Base-by-base conservation (phyloP, 2,113 vertebrate species). In the Columbina picui region DNA sequence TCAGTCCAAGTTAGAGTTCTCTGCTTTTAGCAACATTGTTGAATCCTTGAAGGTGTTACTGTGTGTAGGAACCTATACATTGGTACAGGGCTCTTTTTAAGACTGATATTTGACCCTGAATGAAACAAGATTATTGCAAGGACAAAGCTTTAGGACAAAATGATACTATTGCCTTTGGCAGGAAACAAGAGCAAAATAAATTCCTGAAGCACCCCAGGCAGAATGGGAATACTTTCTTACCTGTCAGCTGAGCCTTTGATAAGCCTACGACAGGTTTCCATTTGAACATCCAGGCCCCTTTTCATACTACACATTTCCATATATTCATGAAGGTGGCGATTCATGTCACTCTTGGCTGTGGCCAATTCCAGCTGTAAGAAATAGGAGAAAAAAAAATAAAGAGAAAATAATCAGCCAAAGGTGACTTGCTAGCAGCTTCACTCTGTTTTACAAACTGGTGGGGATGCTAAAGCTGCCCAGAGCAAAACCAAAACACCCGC, bases 261-360 rank as follows among this genome's bases (percentile, higher is more conserved):
- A 95, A 99, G 99, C 75, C 99, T 97, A 23, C 99, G 93, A 84
- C 98, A 99, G 11, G 98, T 98, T 93, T 98, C 98, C 98, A 98
- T 98, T 97, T 99, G 99, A 36, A 99, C 99, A 10, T 99, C 99
- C 91, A 99, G 98, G 57, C 99, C 99, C 65, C 99, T 92, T 73
- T 99, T 99, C 99, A 99, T 99, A 93, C 98, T 99, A 87, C 99
- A 99, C 98, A 99, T 99, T 86, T 99, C 99, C 99, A 99, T 99
- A 95, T 99, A 99, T 81, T 99, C 99, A 8, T 99, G 99, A 16
- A 99, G 98, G 84, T 99, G 99, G 7, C 99, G 94, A 80, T 99
- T 99, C 99, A 99, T 99, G 98, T 99, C 99, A 2, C 98, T 99
- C 98, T 99, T 99, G 34, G 99, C 99, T 0, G 98, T 99, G 74